Evolutionary conservation across 2,797 vertebrate species (phyloP).

Genomic region (Antrozous pallidus): DNA sequence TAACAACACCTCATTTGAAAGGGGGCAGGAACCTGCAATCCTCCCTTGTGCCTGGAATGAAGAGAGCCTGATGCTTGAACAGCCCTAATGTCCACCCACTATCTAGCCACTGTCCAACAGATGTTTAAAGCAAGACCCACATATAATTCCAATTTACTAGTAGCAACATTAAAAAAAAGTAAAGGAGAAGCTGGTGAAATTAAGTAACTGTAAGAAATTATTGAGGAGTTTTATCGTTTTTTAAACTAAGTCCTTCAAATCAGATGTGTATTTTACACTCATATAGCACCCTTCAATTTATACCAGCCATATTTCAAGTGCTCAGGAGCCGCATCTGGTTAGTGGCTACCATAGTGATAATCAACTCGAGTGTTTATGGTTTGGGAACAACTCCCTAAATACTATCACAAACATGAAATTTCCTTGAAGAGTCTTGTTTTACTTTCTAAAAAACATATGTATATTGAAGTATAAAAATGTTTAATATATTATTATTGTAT

Average conservation of each 20-base stretch:
- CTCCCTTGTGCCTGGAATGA: background rate
- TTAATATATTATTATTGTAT: background rate
- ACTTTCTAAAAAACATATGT: background rate
- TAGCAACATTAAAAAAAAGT: background rate
- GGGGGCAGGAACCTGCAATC: too few relatives aligned
- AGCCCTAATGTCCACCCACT: background rate
- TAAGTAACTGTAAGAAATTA: background rate
- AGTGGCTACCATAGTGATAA: background rate
- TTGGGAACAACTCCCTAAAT: background rate
- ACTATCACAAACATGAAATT: background rate
- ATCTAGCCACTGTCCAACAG: background rate
- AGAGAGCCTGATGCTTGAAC: background rate
- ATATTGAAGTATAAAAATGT: conserved; percentile 18
- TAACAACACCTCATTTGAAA: background rate
- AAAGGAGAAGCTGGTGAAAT: background rate
- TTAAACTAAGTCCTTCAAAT: background rate
- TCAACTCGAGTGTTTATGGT: background rate
- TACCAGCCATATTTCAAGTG: background rate
- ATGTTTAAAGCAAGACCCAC: background rate
- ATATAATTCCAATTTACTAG: background rate
- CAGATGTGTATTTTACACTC: background rate
- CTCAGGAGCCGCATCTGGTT: background rate
- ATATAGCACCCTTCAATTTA: background rate
- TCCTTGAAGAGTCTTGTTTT: background rate
- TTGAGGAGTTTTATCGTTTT: background rate